Evolutionary conservation across 2,797 vertebrate species (phyloP).

Genomic region (Danionella dracula): DNA sequence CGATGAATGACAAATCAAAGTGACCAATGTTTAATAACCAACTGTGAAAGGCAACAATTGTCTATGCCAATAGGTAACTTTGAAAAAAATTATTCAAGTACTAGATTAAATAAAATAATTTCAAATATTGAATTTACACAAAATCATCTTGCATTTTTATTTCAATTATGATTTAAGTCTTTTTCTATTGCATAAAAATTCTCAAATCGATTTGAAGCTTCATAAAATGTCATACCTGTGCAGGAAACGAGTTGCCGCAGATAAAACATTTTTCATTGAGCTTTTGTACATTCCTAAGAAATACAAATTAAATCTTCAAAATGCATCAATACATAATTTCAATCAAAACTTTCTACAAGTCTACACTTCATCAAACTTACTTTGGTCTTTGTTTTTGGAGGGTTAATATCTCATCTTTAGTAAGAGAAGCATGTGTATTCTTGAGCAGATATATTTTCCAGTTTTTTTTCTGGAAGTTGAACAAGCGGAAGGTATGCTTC

Average conservation of each 20-base stretch:
- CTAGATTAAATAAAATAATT: too few relatives aligned
- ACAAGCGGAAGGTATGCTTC: not conserved
- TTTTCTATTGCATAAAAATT: not conserved
- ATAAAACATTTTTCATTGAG: not conserved
- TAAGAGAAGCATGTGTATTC: not conserved
- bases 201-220: not conserved
- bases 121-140: too few relatives aligned
- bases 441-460: not conserved
- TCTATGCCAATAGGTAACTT: too few relatives aligned
- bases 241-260: not conserved
- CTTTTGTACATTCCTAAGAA: not conserved
- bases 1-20: too few relatives aligned
- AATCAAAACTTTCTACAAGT: too few relatives aligned
- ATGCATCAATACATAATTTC: too few relatives aligned
- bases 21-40: too few relatives aligned
- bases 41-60: too few relatives aligned
- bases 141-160: too few relatives aligned
- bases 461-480: not conserved
- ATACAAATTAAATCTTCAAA: not conserved
- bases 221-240: not conserved
- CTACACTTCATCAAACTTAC: not conserved
- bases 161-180: too few relatives aligned
- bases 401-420: not conserved
- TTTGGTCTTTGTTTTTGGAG: not conserved
- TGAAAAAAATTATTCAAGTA: too few relatives aligned